Base-by-base conservation (phyloP, 2,797 vertebrate genomes). In the Decapterus maruadsi region DNA sequence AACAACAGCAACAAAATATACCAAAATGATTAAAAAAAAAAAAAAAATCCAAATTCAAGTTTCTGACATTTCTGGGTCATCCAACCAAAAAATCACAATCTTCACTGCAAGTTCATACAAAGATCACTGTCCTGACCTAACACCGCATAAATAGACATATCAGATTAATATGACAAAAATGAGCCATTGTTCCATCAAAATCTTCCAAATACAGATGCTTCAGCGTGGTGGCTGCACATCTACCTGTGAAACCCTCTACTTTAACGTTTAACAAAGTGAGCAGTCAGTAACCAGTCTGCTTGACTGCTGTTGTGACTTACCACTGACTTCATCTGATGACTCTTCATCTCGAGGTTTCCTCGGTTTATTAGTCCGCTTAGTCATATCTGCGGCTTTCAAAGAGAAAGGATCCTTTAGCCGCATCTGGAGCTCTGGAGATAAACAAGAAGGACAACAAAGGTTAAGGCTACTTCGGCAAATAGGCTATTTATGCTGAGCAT, bases 301-400 rank as follows among this genome's bases (percentile, higher is more conserved):
- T 36, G 7, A 8, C 34, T 8, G 34, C 8, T 36, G 34, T 36
- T 29, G n/a, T 13, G 71, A 68, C 86, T 93, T 95, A 99, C 98
- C 97, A 84, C 96, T 93, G 94, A 98, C 94, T 93, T 99, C 98
- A 86, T 99, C 98, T 45, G 98, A 99, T 22, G 98, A 99, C 78
- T 99, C 98, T 82, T 99, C 98, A 94, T 99, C 97, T 69, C 95
- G 96, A 58, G 94, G 95, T 85, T 96, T 94, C 67, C 95, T 95
- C 14, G 96, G 95, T 88, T 96, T 97, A 90, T 95, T 98, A 78
- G 93, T 96, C 94, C 96, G 96, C 96, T 97, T 99, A 6, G 94
- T 95, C 96, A 97, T 99, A 77, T 97, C 96, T 16, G 95, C 86
- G 90, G 95, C 91, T 93, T 95, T 92, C 89, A 94, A 95, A 72